These are phyloP conservation scores for Actinemys pallida DNA, from an alignment of 2,113 vertebrate genomes.

Conservation along the genomic window DNA sequence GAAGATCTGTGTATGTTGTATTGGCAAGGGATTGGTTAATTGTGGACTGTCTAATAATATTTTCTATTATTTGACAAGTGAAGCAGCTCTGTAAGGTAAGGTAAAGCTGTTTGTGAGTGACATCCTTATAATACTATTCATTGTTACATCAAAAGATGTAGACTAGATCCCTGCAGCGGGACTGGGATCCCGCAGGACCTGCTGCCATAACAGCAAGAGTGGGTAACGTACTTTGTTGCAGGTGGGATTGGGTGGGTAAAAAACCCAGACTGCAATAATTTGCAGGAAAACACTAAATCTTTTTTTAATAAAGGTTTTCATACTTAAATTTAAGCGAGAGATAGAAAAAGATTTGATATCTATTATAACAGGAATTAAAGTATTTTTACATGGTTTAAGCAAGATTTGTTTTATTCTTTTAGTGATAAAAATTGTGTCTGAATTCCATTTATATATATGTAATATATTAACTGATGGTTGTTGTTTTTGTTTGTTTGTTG, in stretches of 20 bases:
- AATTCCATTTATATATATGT: not conserved
- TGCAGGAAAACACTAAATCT: not conserved
- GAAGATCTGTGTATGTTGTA: not conserved
- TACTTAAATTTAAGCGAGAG: not conserved
- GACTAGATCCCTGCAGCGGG: not conserved
- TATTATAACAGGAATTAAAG: not conserved
- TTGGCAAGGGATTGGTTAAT: not conserved
- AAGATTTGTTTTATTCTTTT: not conserved
- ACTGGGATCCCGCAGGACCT: not conserved
- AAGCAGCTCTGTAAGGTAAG: not conserved
- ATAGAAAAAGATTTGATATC: not conserved
- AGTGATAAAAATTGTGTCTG: not conserved
- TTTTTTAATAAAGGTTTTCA: not conserved
- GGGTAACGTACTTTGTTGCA: not conserved
- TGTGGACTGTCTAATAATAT: not conserved
- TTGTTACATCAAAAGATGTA: not conserved
- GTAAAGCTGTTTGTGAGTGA: fast-evolving
- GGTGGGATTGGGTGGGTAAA: not conserved
- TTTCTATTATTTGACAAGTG: not conserved
- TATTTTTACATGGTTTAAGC: not conserved
- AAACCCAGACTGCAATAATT: not conserved
- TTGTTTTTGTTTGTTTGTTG: no score
- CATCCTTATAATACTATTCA: conserved; percentile 3
- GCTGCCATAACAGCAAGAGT: not conserved
- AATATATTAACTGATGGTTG: not conserved